Evolutionary conservation across 1,140 invertebrate genomes (phyloP).

Genomic region (Camponotus floridanus): DNA sequence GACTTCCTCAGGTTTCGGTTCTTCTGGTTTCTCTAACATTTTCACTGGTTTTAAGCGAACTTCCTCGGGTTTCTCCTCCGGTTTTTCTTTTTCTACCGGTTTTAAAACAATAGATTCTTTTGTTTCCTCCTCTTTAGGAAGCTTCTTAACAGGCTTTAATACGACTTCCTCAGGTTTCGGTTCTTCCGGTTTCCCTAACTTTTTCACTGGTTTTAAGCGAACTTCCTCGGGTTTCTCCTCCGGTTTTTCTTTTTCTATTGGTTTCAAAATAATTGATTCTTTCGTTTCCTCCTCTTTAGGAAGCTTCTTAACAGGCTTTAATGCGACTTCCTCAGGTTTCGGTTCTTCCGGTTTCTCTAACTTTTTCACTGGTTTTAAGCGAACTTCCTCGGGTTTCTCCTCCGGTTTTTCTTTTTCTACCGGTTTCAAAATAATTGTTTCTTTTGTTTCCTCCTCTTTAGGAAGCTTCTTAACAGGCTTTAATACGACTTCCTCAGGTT

Average conservation of each 20-base stretch:
- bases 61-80: too few species aligned
- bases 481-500: slow-evolving; percentile 70
- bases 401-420: slow-evolving; percentile 44
- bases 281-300: slow-evolving; percentile 39
- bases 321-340: slow-evolving; percentile 28
- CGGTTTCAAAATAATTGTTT: slow-evolving; percentile 77
- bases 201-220: slow-evolving; percentile 76
- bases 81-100: too few species aligned
- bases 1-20: too few species aligned
- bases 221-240: slow-evolving; percentile 9
- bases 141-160: slow-evolving; percentile 65
- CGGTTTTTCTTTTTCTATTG: slow-evolving; percentile 35
- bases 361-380: slow-evolving; percentile 73
- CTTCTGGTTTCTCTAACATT: neutral
- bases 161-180: slow-evolving; percentile 69
- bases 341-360: slow-evolving; percentile 33
- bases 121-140: slow-evolving; percentile 70
- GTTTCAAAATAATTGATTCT: slow-evolving; percentile 78
- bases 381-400: slow-evolving; percentile 53
- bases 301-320: slow-evolving; percentile 35
- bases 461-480: slow-evolving; percentile 78
- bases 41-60: slow-evolving; percentile 57
- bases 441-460: slow-evolving; percentile 76
- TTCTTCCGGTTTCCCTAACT: slow-evolving; percentile 65
- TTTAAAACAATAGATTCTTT: slow-evolving; percentile 71